Conservation (phyloP, 1,140 invertebrate species). For the Melipona quadrifasciata region DNA sequence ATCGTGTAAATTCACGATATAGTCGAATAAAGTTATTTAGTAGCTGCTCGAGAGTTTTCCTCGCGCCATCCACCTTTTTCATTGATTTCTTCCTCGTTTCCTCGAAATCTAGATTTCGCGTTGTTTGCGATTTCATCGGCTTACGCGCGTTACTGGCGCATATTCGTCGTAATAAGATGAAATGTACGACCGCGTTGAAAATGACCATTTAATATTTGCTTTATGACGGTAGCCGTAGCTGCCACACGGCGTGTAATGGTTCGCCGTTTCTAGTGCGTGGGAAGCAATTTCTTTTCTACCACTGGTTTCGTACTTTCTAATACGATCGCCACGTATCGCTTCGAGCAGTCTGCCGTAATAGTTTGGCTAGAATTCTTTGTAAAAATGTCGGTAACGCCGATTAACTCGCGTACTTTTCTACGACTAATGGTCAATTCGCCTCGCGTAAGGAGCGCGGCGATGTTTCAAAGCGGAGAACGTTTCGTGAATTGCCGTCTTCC, state of each 20-base stretch:
- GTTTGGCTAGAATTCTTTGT: neutral
- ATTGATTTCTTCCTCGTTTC: constrained; percentile 6
- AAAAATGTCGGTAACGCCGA: neutral
- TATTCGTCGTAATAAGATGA: neutral
- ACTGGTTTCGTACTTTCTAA: constrained; percentile 7
- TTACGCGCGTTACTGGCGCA: neutral
- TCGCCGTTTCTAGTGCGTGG: constrained; percentile 21
- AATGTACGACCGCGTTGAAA: constrained; percentile 20
- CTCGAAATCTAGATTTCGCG: neutral
- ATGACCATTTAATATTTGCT: constrained; percentile 23
- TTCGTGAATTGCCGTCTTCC: neutral
- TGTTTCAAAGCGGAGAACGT: neutral
- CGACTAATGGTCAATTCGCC: neutral
- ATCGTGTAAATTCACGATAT: too few relatives aligned
- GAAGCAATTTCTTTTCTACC: neutral
- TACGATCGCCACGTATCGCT: neutral
- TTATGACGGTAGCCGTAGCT: constrained; percentile 16
- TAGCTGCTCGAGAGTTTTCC: too few relatives aligned
- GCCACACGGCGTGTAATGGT: constrained; percentile 12
- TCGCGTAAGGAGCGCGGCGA: neutral
- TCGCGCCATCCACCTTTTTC: too few relatives aligned
- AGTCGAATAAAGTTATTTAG: too few relatives aligned
- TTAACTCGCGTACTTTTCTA: neutral
- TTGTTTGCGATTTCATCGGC: neutral
- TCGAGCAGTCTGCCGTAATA: neutral